Evolutionary conservation across 2,888 invertebrate species (phyloP).

Genomic region (Diachrysia chrysitis): DNA sequence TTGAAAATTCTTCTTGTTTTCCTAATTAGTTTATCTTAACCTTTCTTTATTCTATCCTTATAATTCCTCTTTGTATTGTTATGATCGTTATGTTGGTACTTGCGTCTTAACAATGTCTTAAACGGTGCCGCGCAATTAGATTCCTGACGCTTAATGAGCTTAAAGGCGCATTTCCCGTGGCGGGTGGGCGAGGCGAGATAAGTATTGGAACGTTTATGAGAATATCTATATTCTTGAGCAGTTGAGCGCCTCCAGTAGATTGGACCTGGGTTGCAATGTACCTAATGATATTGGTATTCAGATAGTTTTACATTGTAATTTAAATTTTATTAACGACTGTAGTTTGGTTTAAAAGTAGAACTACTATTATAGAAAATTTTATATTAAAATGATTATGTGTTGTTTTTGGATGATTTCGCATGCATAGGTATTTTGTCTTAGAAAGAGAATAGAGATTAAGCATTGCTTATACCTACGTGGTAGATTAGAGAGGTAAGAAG

Average conservation of each 20-base stretch:
- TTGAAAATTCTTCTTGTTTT: constrained; percentile 1
- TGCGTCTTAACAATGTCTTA: not conserved
- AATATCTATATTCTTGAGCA: constrained; percentile 2
- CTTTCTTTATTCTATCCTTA: constrained; percentile 6
- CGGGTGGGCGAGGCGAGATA: not conserved
- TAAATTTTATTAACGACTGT: not conserved
- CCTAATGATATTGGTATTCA: constrained; percentile 1
- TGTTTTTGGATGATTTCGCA: not conserved
- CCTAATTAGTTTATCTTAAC: not conserved
- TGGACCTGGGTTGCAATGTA: not conserved
- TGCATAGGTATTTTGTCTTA: too few species aligned
- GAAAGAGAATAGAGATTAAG: too few species aligned
- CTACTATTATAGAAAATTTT: not conserved
- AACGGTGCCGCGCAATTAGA: constrained; percentile 6
- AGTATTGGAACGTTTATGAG: constrained; percentile 6
- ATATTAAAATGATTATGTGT: not conserved
- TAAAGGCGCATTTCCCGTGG: constrained; percentile 8
- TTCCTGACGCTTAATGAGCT: not conserved
- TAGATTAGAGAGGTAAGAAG: too few species aligned
- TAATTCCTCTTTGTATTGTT: constrained; percentile 14
- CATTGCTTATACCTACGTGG: too few species aligned
- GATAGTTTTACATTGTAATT: constrained; percentile 1
- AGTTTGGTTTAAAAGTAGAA: not conserved
- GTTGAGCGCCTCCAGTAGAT: not conserved
- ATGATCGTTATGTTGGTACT: constrained; percentile 12